Percentiles rank a stretch among this genome's conserved stretches.
phyloP scores from a whole-genome alignment of 1,140 invertebrate genomes.

The Meloidogyne hapla region DNA sequence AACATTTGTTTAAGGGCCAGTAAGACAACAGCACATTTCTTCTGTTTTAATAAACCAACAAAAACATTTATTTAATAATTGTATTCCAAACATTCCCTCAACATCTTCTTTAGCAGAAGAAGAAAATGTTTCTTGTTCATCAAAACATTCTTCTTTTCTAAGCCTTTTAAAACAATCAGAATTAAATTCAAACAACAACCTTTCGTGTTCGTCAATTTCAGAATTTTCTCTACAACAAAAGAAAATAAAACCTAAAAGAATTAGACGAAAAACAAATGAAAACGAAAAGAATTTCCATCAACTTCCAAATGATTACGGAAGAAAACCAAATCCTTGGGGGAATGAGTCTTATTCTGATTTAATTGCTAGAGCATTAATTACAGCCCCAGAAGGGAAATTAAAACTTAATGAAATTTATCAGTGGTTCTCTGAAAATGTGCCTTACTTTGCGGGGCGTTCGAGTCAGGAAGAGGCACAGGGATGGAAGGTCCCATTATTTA shows the following conservation, averaged over 20 bases:
- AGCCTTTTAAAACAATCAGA: background rate
- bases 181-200: too few relatives aligned
- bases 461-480: constrained; percentile 60
- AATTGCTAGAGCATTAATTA: constrained; percentile 53
- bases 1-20: background rate
- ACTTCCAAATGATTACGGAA: constrained; percentile 47
- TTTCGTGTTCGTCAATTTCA: too few relatives aligned
- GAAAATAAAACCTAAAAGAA: constrained; percentile 53
- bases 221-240: background rate
- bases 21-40: background rate
- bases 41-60: background rate
- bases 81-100: background rate
- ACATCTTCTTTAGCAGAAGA: background rate
- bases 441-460: constrained; percentile 59
- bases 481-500: constrained; percentile 51
- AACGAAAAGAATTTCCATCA: background rate
- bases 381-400: constrained; percentile 53
- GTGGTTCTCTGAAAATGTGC: constrained; percentile 63
- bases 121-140: background rate
- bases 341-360: constrained; percentile 63
- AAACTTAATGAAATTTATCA: constrained; percentile 64
- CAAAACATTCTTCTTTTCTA: background rate
- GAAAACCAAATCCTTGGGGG: constrained; percentile 62
- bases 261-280: constrained; percentile 51
- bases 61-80: background rate